Evolutionary conservation across 1,140 invertebrate species (phyloP).

Genomic region (Globodera rostochiensis): DNA sequence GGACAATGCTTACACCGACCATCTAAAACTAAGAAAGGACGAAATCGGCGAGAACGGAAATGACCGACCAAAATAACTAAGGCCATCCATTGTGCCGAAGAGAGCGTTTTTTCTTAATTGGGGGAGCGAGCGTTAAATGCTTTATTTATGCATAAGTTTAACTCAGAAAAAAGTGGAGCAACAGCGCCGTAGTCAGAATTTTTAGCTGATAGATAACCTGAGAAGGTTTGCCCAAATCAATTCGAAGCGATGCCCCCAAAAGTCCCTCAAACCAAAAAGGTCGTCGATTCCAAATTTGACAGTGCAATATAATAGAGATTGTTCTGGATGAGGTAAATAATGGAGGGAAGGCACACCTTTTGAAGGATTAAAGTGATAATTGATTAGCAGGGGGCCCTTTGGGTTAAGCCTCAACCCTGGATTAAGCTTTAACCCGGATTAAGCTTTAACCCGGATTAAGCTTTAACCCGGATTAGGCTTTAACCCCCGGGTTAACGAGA

Average conservation of each 20-base stretch:
- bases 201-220: conserved; percentile 64
- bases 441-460: no score
- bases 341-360: conserved; percentile 37
- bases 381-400: no score
- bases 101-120: conserved; percentile 28
- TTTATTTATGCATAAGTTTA: conserved; percentile 12
- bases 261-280: conserved; percentile 47
- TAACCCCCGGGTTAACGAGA: no score
- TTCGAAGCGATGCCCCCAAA: conserved; percentile 6
- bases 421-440: no score
- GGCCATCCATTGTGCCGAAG: conserved; percentile 29
- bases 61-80: conserved; percentile 15
- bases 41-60: neutral
- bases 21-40: neutral
- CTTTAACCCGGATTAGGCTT: no score
- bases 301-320: conserved; percentile 53
- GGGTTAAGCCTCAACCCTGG: no score
- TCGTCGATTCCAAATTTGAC: conserved; percentile 54
- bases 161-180: conserved; percentile 57
- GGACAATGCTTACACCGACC: conserved; percentile 39
- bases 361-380: neutral
- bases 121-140: conserved; percentile 25
- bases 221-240: conserved; percentile 38
- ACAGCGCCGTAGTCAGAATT: conserved; percentile 62
- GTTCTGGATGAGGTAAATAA: conserved; percentile 53